A percentile compares a stretch with the other conserved stretches of the same genome.
Evolutionary conservation across 2,797 vertebrate genomes (phyloP).

Genomic region (Spondyliosoma cantharus): DNA sequence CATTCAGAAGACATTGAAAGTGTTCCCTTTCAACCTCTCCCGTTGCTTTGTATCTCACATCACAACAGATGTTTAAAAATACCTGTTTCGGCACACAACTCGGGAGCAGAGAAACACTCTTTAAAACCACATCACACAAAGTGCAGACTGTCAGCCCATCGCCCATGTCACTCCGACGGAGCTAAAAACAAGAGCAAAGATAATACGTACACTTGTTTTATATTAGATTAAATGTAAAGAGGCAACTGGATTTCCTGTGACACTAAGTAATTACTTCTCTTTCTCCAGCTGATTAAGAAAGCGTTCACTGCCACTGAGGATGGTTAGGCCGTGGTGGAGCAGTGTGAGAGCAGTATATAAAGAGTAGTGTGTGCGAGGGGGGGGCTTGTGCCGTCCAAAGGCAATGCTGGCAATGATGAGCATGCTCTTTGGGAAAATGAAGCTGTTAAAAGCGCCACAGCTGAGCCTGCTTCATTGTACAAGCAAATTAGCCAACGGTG

Average conservation of each 20-base stretch:
- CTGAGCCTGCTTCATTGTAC: conserved; percentile 69
- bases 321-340: background rate
- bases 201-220: conserved; percentile 27
- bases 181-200: conserved; percentile 69
- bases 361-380: conserved; percentile 28
- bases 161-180: conserved; percentile 28
- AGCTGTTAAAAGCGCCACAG: conserved; percentile 65
- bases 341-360: background rate
- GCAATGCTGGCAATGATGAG: conserved; percentile 56
- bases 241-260: conserved; percentile 7
- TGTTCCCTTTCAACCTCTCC: conserved; percentile 52
- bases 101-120: conserved; percentile 52
- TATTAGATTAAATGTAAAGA: conserved; percentile 47
- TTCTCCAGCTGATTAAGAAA: conserved; percentile 23
- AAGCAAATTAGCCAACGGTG: conserved; percentile 62
- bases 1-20: conserved; percentile 46
- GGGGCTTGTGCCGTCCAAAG: conserved; percentile 37
- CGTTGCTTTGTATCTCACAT: conserved; percentile 60
- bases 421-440: conserved; percentile 64
- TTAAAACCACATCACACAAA: conserved; percentile 62
- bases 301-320: conserved; percentile 17
- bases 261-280: conserved; percentile 28
- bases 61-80: conserved; percentile 75
- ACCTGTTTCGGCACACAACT: conserved; percentile 47
- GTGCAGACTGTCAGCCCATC: conserved; percentile 54